Percentiles rank a stretch among this genome's conserved stretches.
phyloP scores from a whole-genome alignment of 35 echinoderm and acorn worm genomes.

The Heliocidaris erythrogramma region DNA sequence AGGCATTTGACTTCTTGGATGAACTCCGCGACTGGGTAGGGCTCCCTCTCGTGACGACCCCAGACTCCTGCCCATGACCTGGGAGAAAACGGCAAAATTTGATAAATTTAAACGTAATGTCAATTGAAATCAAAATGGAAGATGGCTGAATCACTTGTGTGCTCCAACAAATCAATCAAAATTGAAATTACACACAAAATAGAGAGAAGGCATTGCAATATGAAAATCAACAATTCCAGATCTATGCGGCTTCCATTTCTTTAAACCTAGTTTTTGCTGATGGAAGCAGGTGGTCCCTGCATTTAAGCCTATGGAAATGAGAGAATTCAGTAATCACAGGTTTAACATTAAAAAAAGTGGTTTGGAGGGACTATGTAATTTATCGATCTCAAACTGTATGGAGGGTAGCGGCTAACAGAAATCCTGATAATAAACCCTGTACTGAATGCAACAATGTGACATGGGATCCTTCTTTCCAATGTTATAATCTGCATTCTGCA shows the following conservation, averaged over 20 bases:
- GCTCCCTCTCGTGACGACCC: constrained; percentile 52
- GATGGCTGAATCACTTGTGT: neutral
- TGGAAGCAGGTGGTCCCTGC: too few relatives aligned
- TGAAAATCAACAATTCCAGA: too few relatives aligned
- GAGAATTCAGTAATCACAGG: too few relatives aligned
- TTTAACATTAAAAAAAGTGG: too few relatives aligned
- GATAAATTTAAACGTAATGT: neutral
- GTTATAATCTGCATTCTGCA: neutral
- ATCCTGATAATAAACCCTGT: neutral
- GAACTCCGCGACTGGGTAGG: constrained; percentile 91
- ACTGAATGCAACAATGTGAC: neutral
- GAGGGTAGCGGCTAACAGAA: neutral
- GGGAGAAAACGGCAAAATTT: neutral
- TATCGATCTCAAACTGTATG: too few relatives aligned
- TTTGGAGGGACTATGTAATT: neutral
- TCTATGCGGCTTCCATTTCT: too few relatives aligned
- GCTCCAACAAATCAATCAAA: neutral
- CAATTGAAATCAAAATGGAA: neutral
- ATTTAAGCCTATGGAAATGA: too few relatives aligned
- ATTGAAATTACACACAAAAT: neutral
- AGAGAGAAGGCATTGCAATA: too few relatives aligned
- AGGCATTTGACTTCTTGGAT: constrained; percentile 97
- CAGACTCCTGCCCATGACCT: constrained; percentile 29
- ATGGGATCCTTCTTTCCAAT: neutral
- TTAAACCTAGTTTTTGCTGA: too few relatives aligned